phyloP scores from a whole-genome alignment of 2,888 invertebrate genomes.

The Megastigmus dorsalis region DNA sequence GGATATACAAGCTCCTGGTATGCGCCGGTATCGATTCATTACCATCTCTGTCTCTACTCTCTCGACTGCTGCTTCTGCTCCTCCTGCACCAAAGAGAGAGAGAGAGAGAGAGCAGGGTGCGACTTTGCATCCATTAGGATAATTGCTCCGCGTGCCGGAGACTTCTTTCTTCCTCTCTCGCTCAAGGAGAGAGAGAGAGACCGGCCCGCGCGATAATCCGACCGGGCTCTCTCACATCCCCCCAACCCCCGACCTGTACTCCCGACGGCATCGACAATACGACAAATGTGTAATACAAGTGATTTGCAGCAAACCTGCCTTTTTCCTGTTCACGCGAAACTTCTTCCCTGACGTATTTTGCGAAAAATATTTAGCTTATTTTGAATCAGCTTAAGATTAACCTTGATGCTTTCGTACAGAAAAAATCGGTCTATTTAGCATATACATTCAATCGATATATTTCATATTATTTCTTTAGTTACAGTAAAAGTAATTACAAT shows the following conservation, averaged over 20 bases:
- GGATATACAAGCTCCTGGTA: conserved; percentile 73
- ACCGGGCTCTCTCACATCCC: neutral
- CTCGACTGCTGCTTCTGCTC: neutral
- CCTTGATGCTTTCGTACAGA: no score
- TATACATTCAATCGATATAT: no score
- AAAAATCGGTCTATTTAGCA: no score
- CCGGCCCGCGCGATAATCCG: conserved; percentile 42
- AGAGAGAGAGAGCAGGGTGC: conserved; percentile 59
- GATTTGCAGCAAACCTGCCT: neutral
- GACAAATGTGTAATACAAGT: neutral
- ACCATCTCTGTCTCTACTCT: conserved; percentile 68
- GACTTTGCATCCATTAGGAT: conserved; percentile 75
- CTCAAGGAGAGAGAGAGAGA: conserved; percentile 19
- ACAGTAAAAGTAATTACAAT: no score
- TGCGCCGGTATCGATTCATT: conserved; percentile 74
- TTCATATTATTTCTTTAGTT: no score
- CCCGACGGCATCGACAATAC: conserved; percentile 9
- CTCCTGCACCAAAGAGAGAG: neutral
- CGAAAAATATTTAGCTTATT: no score
- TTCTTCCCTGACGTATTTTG: no score
- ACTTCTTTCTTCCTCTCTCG: conserved; percentile 1
- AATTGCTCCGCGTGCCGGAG: conserved; percentile 67
- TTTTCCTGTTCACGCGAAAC: no score
- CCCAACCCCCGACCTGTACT: neutral
- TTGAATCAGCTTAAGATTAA: no score